Conservation (phyloP, 2,888 invertebrate genomes). For the Tinea semifulvella region DNA sequence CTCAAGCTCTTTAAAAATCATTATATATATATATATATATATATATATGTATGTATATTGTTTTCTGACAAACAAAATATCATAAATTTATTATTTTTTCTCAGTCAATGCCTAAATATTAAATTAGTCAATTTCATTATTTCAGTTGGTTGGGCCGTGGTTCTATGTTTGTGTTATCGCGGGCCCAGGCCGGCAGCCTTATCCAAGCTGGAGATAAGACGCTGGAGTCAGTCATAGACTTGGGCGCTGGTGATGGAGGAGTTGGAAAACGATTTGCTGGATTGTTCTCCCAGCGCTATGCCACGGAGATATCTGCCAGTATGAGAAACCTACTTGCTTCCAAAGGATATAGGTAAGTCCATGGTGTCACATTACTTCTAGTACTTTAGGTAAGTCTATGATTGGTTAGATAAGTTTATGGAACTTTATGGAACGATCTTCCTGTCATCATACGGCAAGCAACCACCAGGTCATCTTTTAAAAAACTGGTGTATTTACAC, state of each 20-base stretch:
- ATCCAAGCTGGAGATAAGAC: constrained; percentile 37
- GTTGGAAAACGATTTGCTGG: constrained; percentile 84
- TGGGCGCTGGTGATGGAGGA: constrained; percentile 96
- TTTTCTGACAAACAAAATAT: too few species aligned
- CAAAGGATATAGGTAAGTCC: constrained; percentile 80
- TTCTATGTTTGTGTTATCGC: constrained; percentile 96
- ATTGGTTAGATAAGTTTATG: too few species aligned
- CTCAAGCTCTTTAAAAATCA: too few species aligned
- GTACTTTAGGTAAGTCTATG: too few species aligned
- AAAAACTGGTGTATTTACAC: too few species aligned
- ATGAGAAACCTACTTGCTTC: constrained; percentile 85
- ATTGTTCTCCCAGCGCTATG: constrained; percentile 78
- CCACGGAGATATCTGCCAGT: constrained; percentile 90
- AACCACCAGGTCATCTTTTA: too few species aligned
- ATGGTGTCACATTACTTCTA: too few species aligned
- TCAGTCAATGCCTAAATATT: background rate
- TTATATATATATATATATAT: too few species aligned
- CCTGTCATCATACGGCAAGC: too few species aligned
- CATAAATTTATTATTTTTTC: background rate
- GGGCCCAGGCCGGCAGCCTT: constrained; percentile 77
- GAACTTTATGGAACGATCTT: too few species aligned
- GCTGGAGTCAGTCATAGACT: constrained; percentile 72
- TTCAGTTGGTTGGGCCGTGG: constrained; percentile 85
- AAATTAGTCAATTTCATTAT: constrained; percentile 14
- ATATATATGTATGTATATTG: too few species aligned